Conservation (phyloP, 2,797 vertebrate genomes). For the Onychomys leucogaster region DNA sequence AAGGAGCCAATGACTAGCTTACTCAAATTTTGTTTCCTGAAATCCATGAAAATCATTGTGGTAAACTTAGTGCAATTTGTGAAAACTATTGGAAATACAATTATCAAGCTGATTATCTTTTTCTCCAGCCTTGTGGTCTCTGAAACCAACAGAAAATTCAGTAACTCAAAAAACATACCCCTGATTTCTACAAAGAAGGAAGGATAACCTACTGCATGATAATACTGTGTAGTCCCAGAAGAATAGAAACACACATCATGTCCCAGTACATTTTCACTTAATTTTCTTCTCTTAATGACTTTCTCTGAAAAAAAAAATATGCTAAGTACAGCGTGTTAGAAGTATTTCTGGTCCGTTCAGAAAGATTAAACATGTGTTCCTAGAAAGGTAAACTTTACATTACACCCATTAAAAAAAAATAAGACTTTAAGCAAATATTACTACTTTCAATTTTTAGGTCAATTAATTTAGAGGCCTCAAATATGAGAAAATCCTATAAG, state of each 20-base stretch:
- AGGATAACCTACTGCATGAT: background rate
- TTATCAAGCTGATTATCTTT: conserved; percentile 16
- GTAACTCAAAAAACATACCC: background rate
- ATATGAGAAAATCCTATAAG: background rate
- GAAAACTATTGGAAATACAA: background rate
- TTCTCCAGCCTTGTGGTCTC: background rate
- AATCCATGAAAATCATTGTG: background rate
- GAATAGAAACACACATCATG: background rate
- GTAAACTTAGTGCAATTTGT: background rate
- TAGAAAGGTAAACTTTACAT: background rate
- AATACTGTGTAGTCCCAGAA: background rate
- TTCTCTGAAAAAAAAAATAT: background rate
- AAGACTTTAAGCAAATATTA: background rate
- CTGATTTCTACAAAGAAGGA: background rate
- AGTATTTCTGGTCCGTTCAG: background rate
- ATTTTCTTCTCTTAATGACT: background rate
- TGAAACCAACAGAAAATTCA: background rate
- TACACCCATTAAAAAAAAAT: background rate
- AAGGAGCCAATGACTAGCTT: background rate
- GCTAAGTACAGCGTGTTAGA: background rate
- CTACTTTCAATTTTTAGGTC: background rate
- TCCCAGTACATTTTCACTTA: background rate
- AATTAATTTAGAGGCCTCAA: background rate
- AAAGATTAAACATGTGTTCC: background rate
- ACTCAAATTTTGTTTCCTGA: background rate